These are phyloP conservation scores for Thermophis baileyi DNA, from an alignment of 2,113 vertebrate genomes.

Conservation along the genomic window DNA sequence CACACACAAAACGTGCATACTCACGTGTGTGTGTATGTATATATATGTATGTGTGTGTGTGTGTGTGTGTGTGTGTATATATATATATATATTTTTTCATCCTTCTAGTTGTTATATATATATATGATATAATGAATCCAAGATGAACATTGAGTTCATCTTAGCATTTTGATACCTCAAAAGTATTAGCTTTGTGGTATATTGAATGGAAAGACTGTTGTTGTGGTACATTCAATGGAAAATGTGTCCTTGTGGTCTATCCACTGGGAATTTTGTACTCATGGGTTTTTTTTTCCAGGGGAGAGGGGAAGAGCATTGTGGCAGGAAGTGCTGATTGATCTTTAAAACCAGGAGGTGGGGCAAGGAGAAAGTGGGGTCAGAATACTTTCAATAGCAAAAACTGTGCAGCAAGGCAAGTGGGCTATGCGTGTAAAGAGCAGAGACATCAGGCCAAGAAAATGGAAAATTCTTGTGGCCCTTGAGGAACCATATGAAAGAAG, in stretches of 20 bases:
- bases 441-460: constrained; percentile 43
- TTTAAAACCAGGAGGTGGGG: constrained; percentile 53
- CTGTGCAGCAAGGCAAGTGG: constrained; percentile 60
- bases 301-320: constrained; percentile 51
- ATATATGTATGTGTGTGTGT: no score
- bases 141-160: constrained; percentile 75
- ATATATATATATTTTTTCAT: no score
- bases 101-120: no score
- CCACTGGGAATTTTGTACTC: constrained; percentile 65
- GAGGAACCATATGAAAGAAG: constrained; percentile 58
- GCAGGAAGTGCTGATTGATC: constrained; percentile 69
- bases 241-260: constrained; percentile 67
- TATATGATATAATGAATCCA: constrained; percentile 70
- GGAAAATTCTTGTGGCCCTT: constrained; percentile 60
- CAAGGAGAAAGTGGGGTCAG: constrained; percentile 52
- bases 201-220: constrained; percentile 76
- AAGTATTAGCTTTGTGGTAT: constrained; percentile 68
- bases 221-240: constrained; percentile 74
- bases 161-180: constrained; percentile 71
- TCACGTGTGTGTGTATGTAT: no score
- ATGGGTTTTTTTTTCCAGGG: constrained; percentile 53
- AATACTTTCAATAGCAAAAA: constrained; percentile 60
- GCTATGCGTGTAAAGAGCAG: constrained; percentile 53
- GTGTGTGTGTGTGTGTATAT: no score
- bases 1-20: neutral